Conservation (phyloP, 2,113 vertebrate genomes). For the Xenus cinereus region DNA sequence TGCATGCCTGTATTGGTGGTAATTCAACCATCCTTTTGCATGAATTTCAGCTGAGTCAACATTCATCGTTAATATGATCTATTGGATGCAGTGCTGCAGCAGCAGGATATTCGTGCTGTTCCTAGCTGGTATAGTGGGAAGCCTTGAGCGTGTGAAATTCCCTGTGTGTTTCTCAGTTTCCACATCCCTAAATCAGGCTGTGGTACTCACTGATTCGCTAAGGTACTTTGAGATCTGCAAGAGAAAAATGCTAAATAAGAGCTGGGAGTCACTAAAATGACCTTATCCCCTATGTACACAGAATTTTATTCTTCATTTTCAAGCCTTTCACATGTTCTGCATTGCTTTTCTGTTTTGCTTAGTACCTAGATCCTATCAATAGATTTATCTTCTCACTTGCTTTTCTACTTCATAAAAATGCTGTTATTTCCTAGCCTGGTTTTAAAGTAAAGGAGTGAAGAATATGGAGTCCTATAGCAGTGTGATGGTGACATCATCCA, state of each 20-base stretch:
- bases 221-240: background rate
- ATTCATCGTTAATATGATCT: fast-evolving
- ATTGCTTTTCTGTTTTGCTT: background rate
- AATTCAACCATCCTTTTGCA: background rate
- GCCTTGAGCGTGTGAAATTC: background rate
- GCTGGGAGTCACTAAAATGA: background rate
- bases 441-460: background rate
- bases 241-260: background rate
- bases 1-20: background rate
- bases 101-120: background rate
- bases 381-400: background rate
- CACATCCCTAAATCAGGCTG: background rate
- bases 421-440: background rate
- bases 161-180: background rate
- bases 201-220: background rate
- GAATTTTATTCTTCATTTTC: background rate
- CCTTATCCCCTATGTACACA: background rate
- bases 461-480: background rate
- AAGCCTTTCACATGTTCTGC: background rate
- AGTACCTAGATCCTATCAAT: background rate
- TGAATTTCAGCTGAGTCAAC: background rate
- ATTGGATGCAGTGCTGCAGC: background rate
- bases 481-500: background rate
- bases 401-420: background rate
- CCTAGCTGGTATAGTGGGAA: background rate